Evolutionary conservation across 2,113 vertebrate species (phyloP).

Genomic region (Ptychochromis oligacanthus): DNA sequence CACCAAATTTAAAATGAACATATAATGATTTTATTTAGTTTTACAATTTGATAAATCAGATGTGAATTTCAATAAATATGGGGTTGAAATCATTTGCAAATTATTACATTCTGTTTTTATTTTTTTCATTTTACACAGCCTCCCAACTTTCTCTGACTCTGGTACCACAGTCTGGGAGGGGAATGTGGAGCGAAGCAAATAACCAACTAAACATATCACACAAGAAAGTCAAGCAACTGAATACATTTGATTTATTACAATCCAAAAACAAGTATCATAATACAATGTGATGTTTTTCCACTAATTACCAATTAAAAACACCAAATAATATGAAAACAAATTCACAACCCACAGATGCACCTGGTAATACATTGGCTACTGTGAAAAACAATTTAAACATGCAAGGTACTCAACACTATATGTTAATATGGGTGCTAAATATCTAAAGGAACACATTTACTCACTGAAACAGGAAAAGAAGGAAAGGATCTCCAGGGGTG

Average conservation of each 20-base stretch:
- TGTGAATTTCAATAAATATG: neutral
- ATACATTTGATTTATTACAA: neutral
- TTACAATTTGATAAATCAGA: neutral
- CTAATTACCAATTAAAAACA: neutral
- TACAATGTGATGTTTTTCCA: neutral
- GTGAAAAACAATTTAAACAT: neutral
- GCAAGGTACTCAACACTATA: neutral
- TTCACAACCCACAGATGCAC: neutral
- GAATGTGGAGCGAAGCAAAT: neutral
- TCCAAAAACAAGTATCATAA: neutral
- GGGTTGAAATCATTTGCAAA: too few species aligned
- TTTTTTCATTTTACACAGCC: neutral
- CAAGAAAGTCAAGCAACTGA: too few species aligned
- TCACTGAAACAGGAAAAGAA: neutral
- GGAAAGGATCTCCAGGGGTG: conserved; percentile 5
- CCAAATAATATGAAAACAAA: neutral
- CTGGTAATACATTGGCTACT: neutral
- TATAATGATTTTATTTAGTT: neutral
- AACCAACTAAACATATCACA: neutral
- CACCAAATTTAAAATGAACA: neutral
- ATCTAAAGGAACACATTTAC: neutral
- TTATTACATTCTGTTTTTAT: too few species aligned
- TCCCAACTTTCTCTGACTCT: conserved; percentile 21
- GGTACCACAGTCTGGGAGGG: conserved; percentile 14
- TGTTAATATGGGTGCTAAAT: neutral